Base-by-base conservation (phyloP, 2,797 vertebrate species). In the Acipenser ruthenus region DNA sequence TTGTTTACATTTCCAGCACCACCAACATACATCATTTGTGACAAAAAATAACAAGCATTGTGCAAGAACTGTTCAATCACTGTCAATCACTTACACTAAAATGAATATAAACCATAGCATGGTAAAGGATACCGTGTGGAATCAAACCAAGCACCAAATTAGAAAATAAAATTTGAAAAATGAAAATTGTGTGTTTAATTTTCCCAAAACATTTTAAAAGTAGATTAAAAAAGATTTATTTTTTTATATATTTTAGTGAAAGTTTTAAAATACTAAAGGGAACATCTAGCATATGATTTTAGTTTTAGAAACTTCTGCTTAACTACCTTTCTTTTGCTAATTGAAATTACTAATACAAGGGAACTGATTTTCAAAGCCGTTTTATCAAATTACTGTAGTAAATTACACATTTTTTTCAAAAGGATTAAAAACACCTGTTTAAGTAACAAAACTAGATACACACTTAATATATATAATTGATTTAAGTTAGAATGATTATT, bases 11-110 rank as follows among this genome's bases (percentile, higher is more conserved):
- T 87, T 90, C 81, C 83, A 83, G 80, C 79, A 86, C 84, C 79
- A 84, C 81, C 85, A 89, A 87, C 88, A 92, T 88, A 88, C 81
- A 93, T 92, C 90, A 86, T 85, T 82, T 84, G 82, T 73, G 89
- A 92, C 87, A 90, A 86, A 91, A 87, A 86, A 93, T 85, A 83
- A 84, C 83, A 91, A 90, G 86, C 86, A 84, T 80, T 82, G 80
- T 75, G 80, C 86, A 82, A 82, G 82, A 85, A 87, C 89, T 86
- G 84, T 83, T 94, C 87, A 80, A 86, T 92, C 85, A 87, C 86
- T 89, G 92, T 90, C 91, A 93, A 86, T 93, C 92, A 92, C 58
- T 70, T 67, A 71, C 81, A 79, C 79, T 80, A 84, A 89, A 88
- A 89, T 85, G 87, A 84, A 85, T 76, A 86, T 80, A 88, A 88